A percentile compares a stretch with the other conserved stretches of the same genome.
These are phyloP conservation scores for Rhabdornis inornatus DNA, from an alignment of 2,113 vertebrate genomes.

Conservation along the genomic window DNA sequence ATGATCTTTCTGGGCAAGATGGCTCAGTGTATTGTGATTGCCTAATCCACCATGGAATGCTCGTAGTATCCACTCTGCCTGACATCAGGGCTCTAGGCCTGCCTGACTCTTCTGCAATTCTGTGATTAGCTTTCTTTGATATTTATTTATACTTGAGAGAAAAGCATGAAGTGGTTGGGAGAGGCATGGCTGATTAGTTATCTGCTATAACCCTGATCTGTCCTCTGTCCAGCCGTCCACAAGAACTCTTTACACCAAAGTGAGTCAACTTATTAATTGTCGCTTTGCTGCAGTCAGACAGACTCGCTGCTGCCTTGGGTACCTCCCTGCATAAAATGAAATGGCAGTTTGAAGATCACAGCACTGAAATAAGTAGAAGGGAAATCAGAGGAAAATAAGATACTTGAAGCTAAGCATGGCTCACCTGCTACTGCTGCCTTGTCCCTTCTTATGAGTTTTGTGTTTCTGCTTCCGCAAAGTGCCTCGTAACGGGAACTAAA, in stretches of 20 bases:
- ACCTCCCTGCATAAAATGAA: neutral
- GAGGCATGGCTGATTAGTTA: neutral
- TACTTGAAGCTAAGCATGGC: neutral
- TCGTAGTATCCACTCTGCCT: neutral
- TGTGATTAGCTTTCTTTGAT: neutral
- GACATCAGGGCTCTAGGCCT: neutral
- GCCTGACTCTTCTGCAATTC: neutral
- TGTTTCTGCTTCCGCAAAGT: neutral
- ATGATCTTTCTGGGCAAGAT: neutral
- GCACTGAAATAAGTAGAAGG: neutral
- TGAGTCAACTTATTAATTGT: neutral
- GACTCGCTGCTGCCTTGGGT: neutral
- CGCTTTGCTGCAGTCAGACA: neutral
- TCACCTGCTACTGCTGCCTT: neutral
- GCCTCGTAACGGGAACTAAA: neutral
- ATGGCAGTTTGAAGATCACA: slow-evolving; percentile 5
- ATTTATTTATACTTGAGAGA: neutral
- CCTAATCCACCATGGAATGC: neutral
- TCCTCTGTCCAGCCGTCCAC: neutral
- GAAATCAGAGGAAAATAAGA: neutral
- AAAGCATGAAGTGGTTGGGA: neutral
- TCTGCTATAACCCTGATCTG: neutral
- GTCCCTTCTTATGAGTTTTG: neutral
- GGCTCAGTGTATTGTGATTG: neutral
- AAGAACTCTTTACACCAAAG: neutral